Percentiles rank a stretch among this genome's conserved stretches.
phyloP scores from a whole-genome alignment of 2,113 vertebrate species.

The Drymodes brunneopygia region DNA sequence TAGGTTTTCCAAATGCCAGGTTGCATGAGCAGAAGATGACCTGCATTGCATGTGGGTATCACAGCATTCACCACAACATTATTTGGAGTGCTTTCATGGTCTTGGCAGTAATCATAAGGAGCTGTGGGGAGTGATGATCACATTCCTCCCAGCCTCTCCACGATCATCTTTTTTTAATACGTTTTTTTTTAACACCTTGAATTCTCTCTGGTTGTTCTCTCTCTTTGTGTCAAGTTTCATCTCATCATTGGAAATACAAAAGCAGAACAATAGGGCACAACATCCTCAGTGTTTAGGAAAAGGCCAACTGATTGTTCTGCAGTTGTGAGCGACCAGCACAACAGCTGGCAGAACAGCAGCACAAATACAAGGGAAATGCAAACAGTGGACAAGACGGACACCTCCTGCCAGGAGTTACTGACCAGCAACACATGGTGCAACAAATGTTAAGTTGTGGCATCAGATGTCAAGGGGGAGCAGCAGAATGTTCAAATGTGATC shows the following conservation, averaged over 20 bases:
- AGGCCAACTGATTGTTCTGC: neutral
- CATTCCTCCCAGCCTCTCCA: neutral
- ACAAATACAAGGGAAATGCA: neutral
- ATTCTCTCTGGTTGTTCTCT: neutral
- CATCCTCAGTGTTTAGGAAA: neutral
- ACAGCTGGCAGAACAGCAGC: constrained; percentile 16
- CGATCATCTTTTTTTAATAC: neutral
- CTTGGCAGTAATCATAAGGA: constrained; percentile 49
- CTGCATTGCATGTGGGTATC: constrained; percentile 58
- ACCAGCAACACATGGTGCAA: constrained; percentile 55
- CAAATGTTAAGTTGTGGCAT: constrained; percentile 48
- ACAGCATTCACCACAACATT: constrained; percentile 47
- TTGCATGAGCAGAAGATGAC: constrained; percentile 53
- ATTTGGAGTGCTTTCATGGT: constrained; percentile 49
- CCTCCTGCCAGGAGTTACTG: constrained; percentile 34
- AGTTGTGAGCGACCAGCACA: constrained; percentile 9
- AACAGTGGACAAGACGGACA: neutral
- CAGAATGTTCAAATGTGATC: neutral
- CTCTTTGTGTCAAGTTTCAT: neutral
- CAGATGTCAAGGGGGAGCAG: neutral
- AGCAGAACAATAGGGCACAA: neutral
- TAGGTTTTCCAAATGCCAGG: constrained; percentile 52
- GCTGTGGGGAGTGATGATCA: constrained; percentile 4
- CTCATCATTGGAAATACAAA: neutral
- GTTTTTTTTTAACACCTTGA: neutral